Conservation (phyloP, 2,888 invertebrate genomes). For the Sericinus montela region DNA sequence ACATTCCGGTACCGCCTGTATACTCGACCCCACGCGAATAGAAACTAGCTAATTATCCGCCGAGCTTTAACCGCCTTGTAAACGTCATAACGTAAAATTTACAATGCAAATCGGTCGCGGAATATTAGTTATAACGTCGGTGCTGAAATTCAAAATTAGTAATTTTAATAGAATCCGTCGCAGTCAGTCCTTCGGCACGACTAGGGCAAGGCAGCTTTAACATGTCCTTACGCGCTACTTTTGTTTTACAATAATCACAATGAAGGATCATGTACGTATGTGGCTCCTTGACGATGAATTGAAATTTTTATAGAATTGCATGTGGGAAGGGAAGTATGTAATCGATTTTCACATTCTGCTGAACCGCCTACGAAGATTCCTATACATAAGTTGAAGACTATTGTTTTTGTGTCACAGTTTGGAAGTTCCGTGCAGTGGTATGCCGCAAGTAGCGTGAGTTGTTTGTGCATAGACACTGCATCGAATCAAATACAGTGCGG, state of each 20-base stretch:
- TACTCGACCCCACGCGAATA: conserved; percentile 61
- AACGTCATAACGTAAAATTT: conserved; percentile 72
- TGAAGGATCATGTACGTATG: conserved; percentile 75
- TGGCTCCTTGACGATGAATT: conserved; percentile 20
- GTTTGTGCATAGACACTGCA: conserved; percentile 48
- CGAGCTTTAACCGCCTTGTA: conserved; percentile 67
- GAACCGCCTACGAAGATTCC: conserved; percentile 55
- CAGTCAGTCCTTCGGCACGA: conserved; percentile 72
- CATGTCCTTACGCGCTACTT: conserved; percentile 47
- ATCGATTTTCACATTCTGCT: conserved; percentile 61
- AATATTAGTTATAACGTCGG: conserved; percentile 76
- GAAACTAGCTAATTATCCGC: conserved; percentile 76
- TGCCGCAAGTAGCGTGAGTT: conserved; percentile 53
- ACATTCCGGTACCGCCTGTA: conserved; percentile 48
- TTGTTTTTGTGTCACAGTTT: conserved; percentile 60
- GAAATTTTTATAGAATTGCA: conserved; percentile 47
- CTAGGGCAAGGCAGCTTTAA: conserved; percentile 61
- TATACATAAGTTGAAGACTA: conserved; percentile 58
- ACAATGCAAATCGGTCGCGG: conserved; percentile 76
- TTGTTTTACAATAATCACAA: conserved; percentile 46
- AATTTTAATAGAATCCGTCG: conserved; percentile 74
- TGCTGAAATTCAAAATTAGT: conserved; percentile 74
- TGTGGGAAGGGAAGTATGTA: conserved; percentile 50
- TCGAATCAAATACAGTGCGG: conserved; percentile 46
- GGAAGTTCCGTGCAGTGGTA: conserved; percentile 61